Percentiles rank a stretch among this genome's conserved stretches.
Evolutionary conservation across 2,888 invertebrate species (phyloP).

Genomic region (Sminthurinus aureus): DNA sequence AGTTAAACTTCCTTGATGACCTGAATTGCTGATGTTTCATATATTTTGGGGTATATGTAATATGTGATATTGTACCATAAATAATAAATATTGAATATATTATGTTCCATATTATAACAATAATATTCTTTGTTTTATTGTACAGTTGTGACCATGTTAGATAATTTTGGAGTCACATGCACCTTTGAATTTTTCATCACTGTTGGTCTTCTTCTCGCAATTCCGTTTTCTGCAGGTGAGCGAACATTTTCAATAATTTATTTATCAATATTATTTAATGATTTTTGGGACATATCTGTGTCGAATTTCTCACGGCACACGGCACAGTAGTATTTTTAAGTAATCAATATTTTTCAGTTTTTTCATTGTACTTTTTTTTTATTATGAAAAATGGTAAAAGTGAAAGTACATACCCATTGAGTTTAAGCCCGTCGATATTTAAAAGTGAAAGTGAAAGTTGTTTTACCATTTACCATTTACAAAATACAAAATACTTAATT

Average conservation of each 20-base stretch:
- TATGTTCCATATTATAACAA: too few relatives aligned
- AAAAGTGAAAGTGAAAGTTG: neutral
- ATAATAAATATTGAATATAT: too few relatives aligned
- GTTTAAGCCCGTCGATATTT: neutral
- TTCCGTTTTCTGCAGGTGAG: constrained; percentile 92
- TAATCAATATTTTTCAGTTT: neutral
- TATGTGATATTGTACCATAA: too few relatives aligned
- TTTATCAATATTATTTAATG: neutral
- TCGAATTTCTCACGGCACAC: too few relatives aligned
- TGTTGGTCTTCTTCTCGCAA: constrained; percentile 89
- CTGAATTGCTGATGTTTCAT: too few relatives aligned
- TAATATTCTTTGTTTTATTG: constrained; percentile 54
- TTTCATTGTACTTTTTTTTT: too few relatives aligned
- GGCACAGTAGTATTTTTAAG: too few relatives aligned
- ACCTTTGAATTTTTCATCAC: constrained; percentile 96
- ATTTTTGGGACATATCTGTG: too few relatives aligned
- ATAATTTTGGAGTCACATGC: constrained; percentile 91
- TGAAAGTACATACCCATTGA: neutral
- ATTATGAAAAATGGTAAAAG: too few relatives aligned
- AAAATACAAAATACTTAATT: neutral
- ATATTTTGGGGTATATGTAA: too few relatives aligned
- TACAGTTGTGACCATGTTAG: constrained; percentile 89
- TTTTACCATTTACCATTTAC: too few relatives aligned
- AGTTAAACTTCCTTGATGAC: too few relatives aligned
- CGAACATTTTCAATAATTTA: constrained; percentile 34